Conservation (phyloP, 2,888 invertebrate genomes). For the Thereva nobilitata region DNA sequence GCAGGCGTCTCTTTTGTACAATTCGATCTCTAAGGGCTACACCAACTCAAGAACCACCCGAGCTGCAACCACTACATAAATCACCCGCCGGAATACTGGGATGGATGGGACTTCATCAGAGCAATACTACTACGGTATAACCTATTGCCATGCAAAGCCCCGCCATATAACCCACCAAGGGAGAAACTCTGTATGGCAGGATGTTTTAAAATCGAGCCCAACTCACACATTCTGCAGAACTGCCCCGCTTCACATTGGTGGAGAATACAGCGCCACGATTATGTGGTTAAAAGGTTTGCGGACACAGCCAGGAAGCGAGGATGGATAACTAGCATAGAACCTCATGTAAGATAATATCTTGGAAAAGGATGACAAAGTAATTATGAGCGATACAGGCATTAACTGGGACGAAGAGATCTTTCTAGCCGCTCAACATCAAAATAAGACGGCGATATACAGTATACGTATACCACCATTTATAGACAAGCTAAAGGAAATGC, state of each 20-base stretch:
- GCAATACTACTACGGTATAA: conserved; percentile 4
- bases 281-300: not conserved
- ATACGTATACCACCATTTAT: no score
- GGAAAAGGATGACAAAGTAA: no score
- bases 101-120: no score
- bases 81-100: conserved; percentile 2
- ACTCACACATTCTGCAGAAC: not conserved
- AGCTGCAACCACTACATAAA: not conserved
- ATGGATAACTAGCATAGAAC: not conserved
- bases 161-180: not conserved
- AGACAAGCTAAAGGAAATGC: no score
- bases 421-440: no score
- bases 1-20: not conserved
- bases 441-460: no score
- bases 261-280: conserved; percentile 1
- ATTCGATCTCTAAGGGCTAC: not conserved
- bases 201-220: not conserved
- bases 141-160: not conserved
- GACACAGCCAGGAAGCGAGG: not conserved
- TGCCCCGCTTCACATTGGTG: conserved; percentile 1
- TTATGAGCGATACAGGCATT: no score
- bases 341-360: not conserved
- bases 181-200: not conserved
- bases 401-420: no score
- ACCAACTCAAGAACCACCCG: not conserved